These are phyloP conservation scores for Epinotia demarniana DNA, from an alignment of 2,888 invertebrate species.

Conservation along the genomic window DNA sequence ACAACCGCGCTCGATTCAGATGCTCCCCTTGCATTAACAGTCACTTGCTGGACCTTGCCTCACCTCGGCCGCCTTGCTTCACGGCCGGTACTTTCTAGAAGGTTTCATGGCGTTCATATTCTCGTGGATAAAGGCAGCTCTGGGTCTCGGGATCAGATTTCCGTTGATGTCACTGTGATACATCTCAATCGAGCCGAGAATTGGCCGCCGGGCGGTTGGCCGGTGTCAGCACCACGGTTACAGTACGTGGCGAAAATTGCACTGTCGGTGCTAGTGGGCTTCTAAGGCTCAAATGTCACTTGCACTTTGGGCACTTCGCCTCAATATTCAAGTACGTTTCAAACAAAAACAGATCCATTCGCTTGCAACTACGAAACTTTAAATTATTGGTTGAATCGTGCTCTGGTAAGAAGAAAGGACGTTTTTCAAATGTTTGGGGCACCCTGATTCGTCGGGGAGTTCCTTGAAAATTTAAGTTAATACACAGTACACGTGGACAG, in stretches of 20 bases:
- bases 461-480: too few species aligned
- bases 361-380: background rate
- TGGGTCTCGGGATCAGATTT: background rate
- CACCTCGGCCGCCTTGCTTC: background rate
- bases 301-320: constrained; percentile 17
- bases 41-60: background rate
- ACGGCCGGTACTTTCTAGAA: background rate
- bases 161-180: background rate
- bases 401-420: background rate
- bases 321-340: background rate
- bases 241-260: background rate
- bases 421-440: background rate
- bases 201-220: constrained; percentile 16
- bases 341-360: background rate
- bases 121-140: background rate
- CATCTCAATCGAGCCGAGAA: constrained; percentile 15
- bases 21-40: background rate
- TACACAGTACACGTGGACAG: too few species aligned
- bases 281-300: background rate
- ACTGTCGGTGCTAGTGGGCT: background rate
- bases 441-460: too few species aligned
- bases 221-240: constrained; percentile 13
- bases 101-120: background rate
- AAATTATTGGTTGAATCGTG: background rate
- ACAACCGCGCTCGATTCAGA: background rate